These are phyloP conservation scores for Papilio dardanus DNA, from an alignment of 1,140 invertebrate genomes.

Conservation along the genomic window DNA sequence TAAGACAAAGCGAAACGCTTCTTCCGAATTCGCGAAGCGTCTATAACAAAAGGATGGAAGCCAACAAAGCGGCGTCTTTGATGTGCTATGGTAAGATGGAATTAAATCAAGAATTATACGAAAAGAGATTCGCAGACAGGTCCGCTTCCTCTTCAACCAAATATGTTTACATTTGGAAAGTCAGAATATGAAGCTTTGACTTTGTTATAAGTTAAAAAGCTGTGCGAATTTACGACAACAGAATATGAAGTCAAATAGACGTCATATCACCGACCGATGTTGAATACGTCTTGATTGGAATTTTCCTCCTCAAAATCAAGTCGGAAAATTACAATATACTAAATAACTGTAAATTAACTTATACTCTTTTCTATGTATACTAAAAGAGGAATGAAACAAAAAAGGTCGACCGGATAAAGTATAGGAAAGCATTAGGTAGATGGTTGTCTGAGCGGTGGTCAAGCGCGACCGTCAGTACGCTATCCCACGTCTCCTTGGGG, in stretches of 20 bases:
- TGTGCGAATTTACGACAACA: too few relatives aligned
- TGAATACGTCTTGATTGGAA: too few relatives aligned
- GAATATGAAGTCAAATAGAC: too few relatives aligned
- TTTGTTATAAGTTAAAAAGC: background rate
- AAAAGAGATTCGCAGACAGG: constrained; percentile 11
- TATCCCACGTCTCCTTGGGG: constrained; percentile 59
- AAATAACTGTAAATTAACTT: background rate
- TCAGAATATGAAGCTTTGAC: background rate
- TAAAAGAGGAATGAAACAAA: background rate
- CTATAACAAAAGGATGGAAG: constrained; percentile 10
- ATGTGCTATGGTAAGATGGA: constrained; percentile 7
- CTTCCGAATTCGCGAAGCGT: constrained; percentile 4
- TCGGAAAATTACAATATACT: background rate
- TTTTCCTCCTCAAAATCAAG: background rate
- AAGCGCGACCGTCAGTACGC: constrained; percentile 42
- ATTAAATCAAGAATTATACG: constrained; percentile 12
- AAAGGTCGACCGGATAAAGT: constrained; percentile 15
- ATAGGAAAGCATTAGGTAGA: constrained; percentile 17
- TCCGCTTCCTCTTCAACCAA: background rate
- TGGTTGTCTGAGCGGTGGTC: constrained; percentile 46
- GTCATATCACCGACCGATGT: too few relatives aligned
- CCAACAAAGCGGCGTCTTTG: constrained; percentile 11
- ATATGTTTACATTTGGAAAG: background rate
- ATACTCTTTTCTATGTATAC: background rate
- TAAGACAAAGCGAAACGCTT: constrained; percentile 16